Base-by-base conservation (phyloP, 2,888 invertebrate species). In the Steinernema hermaphroditum region DNA sequence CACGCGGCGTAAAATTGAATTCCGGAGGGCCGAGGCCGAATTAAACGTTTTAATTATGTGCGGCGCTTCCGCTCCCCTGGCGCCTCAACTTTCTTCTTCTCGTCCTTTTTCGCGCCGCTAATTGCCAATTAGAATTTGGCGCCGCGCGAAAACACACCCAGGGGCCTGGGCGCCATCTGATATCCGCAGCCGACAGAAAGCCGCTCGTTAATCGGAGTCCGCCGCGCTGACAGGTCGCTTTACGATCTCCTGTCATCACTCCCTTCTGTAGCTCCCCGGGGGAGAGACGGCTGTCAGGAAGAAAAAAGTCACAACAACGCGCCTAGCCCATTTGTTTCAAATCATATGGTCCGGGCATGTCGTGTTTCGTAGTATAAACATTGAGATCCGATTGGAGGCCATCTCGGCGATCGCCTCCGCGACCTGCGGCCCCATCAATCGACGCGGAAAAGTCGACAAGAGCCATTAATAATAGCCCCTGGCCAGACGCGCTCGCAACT, bases 111-210 rank as follows among this genome's bases (percentile, higher is more conserved):
- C 54, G 54, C 9, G 22, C 27, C 27, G 6, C 54, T 54, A 54
- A 54, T 54, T 54, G 54, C 54, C 54, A 54, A 54, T 54, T 54
- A 27, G 54, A 54, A 54, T 22, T 54, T 54, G 54, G 54, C 54
- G 27, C 27, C 54, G 27, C 27, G 54, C 54, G 54, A 54, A 54
- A 54, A 54, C 54, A 54, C 9, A n/a, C 49, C 9, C 49, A 19
- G 19, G 49, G 49, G 19, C 49, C 49, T 49, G 6, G 49, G 49
- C 6, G 54, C 27, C 27, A 54, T 54, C 19, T 54, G 54, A 54
- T 54, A 54, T 24, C 27, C 49, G 49, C 14, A 54, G 54, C 14
- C 9, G 54, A 4, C 54, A 6, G 19, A 27, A 19, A 49, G 27
- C 8, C 6, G 46, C 27, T 14, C 9, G 27, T 27, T 54, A 54